Percentiles rank a stretch among this genome's conserved stretches.
These are phyloP conservation scores for Chaetodon trifascialis DNA, from an alignment of 2,113 vertebrate genomes.

Conservation along the genomic window DNA sequence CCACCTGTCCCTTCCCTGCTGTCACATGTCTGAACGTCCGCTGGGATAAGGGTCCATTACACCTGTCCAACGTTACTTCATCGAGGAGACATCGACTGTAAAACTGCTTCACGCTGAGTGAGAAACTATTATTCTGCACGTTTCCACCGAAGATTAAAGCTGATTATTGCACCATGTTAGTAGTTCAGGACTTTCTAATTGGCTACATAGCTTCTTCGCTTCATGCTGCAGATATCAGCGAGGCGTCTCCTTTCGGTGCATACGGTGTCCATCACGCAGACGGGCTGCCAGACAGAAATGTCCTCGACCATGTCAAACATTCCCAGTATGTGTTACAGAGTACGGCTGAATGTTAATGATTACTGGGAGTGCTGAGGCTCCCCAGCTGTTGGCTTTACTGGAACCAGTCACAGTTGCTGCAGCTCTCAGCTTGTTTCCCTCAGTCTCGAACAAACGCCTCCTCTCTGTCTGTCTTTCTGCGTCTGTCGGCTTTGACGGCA, in stretches of 20 bases:
- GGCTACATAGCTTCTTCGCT: neutral
- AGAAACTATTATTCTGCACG: neutral
- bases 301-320: constrained; percentile 10
- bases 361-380: constrained; percentile 26
- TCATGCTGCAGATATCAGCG: neutral
- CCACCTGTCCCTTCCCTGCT: neutral
- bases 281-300: neutral
- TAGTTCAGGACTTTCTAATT: neutral
- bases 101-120: neutral
- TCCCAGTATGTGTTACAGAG: constrained; percentile 25
- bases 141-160: neutral
- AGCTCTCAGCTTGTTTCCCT: constrained; percentile 31
- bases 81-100: neutral
- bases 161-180: neutral
- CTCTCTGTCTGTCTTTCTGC: constrained; percentile 12
- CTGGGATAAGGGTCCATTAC: too few species aligned
- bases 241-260: neutral
- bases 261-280: neutral
- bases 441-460: constrained; percentile 27
- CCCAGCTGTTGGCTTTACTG: constrained; percentile 51
- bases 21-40: neutral
- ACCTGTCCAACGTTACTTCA: neutral
- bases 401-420: constrained; percentile 34
- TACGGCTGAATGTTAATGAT: constrained; percentile 8
- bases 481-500: constrained; percentile 3